Base-by-base conservation (phyloP, 2,797 vertebrate species). In the Peromyscus eremicus region DNA sequence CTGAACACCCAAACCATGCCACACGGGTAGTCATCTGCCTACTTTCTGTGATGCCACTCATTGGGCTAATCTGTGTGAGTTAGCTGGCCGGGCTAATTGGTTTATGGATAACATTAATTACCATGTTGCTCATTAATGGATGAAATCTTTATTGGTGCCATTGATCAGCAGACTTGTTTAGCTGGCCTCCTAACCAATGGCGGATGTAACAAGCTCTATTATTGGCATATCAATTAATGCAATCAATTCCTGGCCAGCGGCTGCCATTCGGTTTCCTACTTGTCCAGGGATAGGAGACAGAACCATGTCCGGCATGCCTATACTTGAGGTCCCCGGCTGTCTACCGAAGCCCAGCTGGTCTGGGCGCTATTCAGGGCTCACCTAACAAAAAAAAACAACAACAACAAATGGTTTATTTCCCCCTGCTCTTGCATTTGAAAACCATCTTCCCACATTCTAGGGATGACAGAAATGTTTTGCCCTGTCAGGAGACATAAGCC, bases 181-280 rank as follows among this genome's bases (percentile, higher is more conserved):
- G 99, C 99, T 98, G 99, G 99, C 99, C 99, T 99, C 99, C 99
- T 99, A 99, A 99, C 99, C 99, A 99, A 99, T 99, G 99, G 99
- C 99, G 99, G 99, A 99, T 99, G 99, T 99, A 99, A 99, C 99
- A 99, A 99, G 99, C 99, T 99, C 99, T 99, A 99, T 99, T 99
- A 99, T 99, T 99, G 99, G 99, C 99, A 99, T 99, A 99, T 99
- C 99, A 99, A 99, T 99, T 99, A 99, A 99, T 99, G 99, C 98
- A 99, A 99, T 99, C 99, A 99, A 99, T 99, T 99, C 98, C 99
- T 99, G 99, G 99, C 99, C 99, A 99, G 99, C 98, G 99, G 99
- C 99, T 99, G 99, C 99, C 99, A 99, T 99, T 99, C 97, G 96
- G 98, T 98, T 98, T 98, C 98, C 98, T 95, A 97, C 98, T 97